These are phyloP conservation scores for Aplochiton taeniatus DNA, from an alignment of 2,797 vertebrate genomes.

Conservation along the genomic window DNA sequence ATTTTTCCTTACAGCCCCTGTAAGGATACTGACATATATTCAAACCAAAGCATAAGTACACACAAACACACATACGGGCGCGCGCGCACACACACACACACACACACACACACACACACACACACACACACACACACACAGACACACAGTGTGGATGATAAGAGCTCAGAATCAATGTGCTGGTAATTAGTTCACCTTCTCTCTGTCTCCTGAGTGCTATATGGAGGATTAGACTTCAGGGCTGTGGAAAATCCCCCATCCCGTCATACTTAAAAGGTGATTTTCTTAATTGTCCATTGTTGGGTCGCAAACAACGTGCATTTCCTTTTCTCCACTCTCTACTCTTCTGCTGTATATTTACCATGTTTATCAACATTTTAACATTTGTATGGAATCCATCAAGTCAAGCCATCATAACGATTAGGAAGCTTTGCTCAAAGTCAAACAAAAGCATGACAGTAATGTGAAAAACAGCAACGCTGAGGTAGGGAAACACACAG, in stretches of 20 bases:
- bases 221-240: constrained; percentile 6
- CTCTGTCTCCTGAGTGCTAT: neutral
- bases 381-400: too few species aligned
- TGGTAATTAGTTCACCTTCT: constrained; percentile 4
- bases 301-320: neutral
- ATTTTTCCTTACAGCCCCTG: too few species aligned
- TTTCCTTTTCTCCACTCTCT: neutral
- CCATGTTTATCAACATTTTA: too few species aligned
- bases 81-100: constrained; percentile 2
- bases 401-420: constrained; percentile 17
- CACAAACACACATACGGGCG: neutral
- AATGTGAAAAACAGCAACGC: constrained; percentile 43
- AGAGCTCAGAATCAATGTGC: neutral
- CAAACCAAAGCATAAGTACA: neutral
- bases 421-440: constrained; percentile 24
- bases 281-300: constrained; percentile 7
- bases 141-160: neutral
- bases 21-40: too few species aligned
- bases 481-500: neutral
- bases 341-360: too few species aligned
- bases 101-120: constrained; percentile 5
- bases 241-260: constrained; percentile 13
- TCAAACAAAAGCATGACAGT: constrained; percentile 29
- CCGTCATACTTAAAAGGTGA: neutral
- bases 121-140: constrained; percentile 1